Conservation (phyloP, 2,888 invertebrate genomes). For the Synergus umbraculus region DNA sequence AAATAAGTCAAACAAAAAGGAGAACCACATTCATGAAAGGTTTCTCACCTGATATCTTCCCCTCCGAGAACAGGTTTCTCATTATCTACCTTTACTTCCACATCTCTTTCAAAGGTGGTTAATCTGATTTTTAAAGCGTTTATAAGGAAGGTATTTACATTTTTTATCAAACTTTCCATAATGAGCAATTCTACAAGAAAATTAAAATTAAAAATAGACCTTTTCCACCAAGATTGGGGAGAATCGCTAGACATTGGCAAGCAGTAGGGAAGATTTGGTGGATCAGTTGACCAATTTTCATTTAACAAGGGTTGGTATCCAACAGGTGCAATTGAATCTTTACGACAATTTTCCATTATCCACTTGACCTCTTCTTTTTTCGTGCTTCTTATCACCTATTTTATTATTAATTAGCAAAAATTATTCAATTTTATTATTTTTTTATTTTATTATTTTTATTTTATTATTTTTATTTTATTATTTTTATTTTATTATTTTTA, state of each 20-base stretch:
- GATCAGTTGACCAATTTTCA: conserved; percentile 78
- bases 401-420: background rate
- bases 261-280: conserved; percentile 78
- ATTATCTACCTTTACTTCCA: conserved; percentile 63
- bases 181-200: background rate
- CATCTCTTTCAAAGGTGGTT: conserved; percentile 53
- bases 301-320: conserved; percentile 80
- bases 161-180: background rate
- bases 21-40: conserved; percentile 32
- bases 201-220: conserved; percentile 44
- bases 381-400: background rate
- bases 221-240: conserved; percentile 83
- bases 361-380: background rate
- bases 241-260: conserved; percentile 84
- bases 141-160: background rate
- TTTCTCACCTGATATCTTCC: conserved; percentile 35
- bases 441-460: background rate
- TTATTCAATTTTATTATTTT: background rate
- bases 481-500: background rate
- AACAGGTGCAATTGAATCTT: conserved; percentile 71
- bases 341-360: background rate
- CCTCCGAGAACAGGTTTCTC: conserved; percentile 20
- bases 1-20: conserved; percentile 25
- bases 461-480: background rate
- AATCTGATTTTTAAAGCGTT: conserved; percentile 50